A percentile compares a stretch with the other conserved stretches of the same genome.
Conservation (phyloP, 1,140 invertebrate genomes). For the Manduca sexta region DNA sequence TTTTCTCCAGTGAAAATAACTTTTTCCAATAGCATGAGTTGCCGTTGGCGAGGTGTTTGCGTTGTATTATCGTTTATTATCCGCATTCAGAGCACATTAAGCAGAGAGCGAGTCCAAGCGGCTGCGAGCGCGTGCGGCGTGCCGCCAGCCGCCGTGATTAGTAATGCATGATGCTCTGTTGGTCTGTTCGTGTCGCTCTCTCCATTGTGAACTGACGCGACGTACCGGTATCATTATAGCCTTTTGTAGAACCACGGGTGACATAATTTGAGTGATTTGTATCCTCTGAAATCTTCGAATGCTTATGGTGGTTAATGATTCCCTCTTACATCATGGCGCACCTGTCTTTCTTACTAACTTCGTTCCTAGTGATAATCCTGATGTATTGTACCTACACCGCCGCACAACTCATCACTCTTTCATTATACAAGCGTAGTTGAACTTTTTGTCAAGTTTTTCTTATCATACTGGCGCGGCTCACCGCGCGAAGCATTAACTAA, state of each 20-base stretch:
- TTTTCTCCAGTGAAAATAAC: too few relatives aligned
- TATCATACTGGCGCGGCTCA: conserved; percentile 27
- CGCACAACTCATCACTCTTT: conserved; percentile 39
- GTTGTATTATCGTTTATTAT: not conserved
- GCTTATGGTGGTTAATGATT: too few relatives aligned
- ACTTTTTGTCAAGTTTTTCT: conserved; percentile 32
- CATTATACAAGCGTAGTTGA: conserved; percentile 26
- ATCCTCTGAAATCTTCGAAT: too few relatives aligned
- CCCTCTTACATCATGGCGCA: too few relatives aligned
- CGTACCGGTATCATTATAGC: conserved; percentile 59
- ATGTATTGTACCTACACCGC: too few relatives aligned
- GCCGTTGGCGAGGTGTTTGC: not conserved
- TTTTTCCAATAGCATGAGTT: too few relatives aligned
- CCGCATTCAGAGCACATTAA: conserved; percentile 4
- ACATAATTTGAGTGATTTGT: too few relatives aligned
- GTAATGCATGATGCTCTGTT: conserved; percentile 49
- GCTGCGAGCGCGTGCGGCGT: conserved; percentile 15
- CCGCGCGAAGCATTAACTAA: conserved; percentile 34
- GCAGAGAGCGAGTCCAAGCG: not conserved
- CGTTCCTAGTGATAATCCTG: too few relatives aligned
- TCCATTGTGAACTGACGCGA: conserved; percentile 54
- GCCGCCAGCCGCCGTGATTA: conserved; percentile 38
- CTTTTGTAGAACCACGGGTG: too few relatives aligned
- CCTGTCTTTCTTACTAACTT: too few relatives aligned
- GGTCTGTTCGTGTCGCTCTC: conserved; percentile 47